Evolutionary conservation across 2,888 invertebrate species (phyloP), one percentile per base, ranked within the genome.

Genomic region (Agriotes lineatus): DNA sequence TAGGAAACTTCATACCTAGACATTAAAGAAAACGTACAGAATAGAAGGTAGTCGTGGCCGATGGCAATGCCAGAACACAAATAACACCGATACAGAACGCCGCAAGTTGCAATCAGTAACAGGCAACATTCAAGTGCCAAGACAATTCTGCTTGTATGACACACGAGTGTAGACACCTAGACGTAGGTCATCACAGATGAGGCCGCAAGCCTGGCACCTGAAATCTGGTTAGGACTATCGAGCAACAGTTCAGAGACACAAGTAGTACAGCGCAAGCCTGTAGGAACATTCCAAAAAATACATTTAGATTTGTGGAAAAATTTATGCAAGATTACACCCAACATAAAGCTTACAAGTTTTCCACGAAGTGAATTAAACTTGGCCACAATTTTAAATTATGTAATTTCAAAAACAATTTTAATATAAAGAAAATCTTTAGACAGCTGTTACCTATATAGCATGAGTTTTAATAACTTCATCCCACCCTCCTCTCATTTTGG

Each of bases 1-100:
- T 94, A 6, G 93, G 92, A 78, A 93, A 93, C 80, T 92, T 93
- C 72, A 88, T 87, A 64, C 88, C 89, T 83, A 74, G 39, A 65
- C 16, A 71, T 9, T 48, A 25, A 25, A 25, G 4, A 5, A 25
- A 25, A 25, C 25, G 19, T 12, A 12, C n/a, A n/a, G n/a, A n/a
- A n/a, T n/a, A n/a, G n/a, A n/a, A n/a, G n/a, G n/a, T n/a, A n/a
- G n/a, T n/a, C n/a, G n/a, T n/a, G n/a, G n/a, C n/a, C n/a, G n/a
- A n/a, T n/a, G n/a, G n/a, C n/a, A n/a, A n/a, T n/a, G 6, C 12
- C 12, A 19, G 20, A 48, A 48, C 4, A 48, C 14, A 25, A 48
- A 10, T 52, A 61, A 45, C 37, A 20, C 33, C 52, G 19, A 52
- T 10, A 33, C 30, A 33, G 10, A 33, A 18, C n/a, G 9, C 18